Evolutionary conservation across 2,797 vertebrate genomes (phyloP), one percentile per base, ranked within the genome.

Genomic region (Antennarius maculatus): DNA sequence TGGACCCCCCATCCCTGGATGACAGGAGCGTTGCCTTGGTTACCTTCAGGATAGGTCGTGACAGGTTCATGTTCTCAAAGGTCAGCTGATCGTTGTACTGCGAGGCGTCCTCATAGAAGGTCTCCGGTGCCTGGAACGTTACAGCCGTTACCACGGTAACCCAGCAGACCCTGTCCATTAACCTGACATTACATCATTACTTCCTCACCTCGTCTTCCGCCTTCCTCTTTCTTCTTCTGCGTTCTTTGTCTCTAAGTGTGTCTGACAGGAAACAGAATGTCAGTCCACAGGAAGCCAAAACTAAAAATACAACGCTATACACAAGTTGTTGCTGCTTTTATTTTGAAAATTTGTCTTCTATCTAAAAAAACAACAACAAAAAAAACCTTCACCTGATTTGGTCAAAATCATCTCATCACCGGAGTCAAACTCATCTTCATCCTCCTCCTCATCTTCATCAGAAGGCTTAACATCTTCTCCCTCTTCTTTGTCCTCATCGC

Each of bases 41-140:
- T 89, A 98, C 97, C 97, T 99, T 99, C 49, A 99, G 89, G 58
- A 99, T 92, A 4, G 97, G 97, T 52, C 97, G 92, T 59, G 97
- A 99, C 50, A 99, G 94, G 89, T 98, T 99, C 97, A 99, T 99
- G 71, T 96, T 95, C 48, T 95, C 95, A 62, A 99, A 99, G 0
- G 91, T 96, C 62, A 99, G 90, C 28, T 61, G 92, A 39, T 97
- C 95, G 3, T 99, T 92, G 0, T 93, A 98, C n/a, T 95, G 88
- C 7, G 97, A 98, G 0, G 95, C 97, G 0, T 99, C 97, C 88
- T 95, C 97, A 63, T 91, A 96, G 86, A 96, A 98, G 0, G 77
- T 80, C 63, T 95, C 91, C 3, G 86, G 61, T 57, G 83, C 89
- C 96, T 98, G 72, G 41, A 66, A 60, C 69, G 47, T 76, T 8